Base-by-base conservation (phyloP, 2,113 vertebrate genomes). In the Strix uralensis region DNA sequence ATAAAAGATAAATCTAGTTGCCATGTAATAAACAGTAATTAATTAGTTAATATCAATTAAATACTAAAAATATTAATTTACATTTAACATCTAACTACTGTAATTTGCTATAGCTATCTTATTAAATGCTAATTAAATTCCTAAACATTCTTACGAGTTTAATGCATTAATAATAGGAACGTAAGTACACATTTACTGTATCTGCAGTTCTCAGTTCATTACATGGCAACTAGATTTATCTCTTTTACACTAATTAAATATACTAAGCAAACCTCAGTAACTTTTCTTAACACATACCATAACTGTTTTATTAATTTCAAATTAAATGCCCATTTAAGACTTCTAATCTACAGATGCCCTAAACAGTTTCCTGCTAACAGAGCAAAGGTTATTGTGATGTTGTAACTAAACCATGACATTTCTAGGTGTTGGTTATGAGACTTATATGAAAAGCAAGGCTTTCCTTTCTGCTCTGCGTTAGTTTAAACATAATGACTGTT, bases 61-160 rank as follows among this genome's bases (percentile, higher is more conserved):
- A 98, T 98, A 98, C 98, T 98, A 98, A 98, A 98, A 98, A 98
- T 98, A 98, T 98, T 98, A 98, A 98, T 98, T 98, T 98, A 98
- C 92, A 96, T 98, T 98, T 97, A 98, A 97, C 96, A 95, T 98
- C 97, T 98, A 98, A 98, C 96, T 97, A 97, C 96, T 97, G 62
- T 98, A 98, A 98, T 98, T 98, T 98, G 96, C 97, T 98, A 98
- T 97, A 98, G 98, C 97, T 98, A 98, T 98, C 98, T 98, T 98
- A 98, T 98, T 98, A 98, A 98, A 98, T 98, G 98, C 98, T 98
- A 98, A 98, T 98, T 98, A 98, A 98, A 98, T 98, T 98, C 96
- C 98, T 98, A 98, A 98, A 98, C 98, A 98, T 98, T 98, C 98
- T 98, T 98, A 98, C 97, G 98, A 98, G 97, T 98, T 98, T 98